Evolutionary conservation across 2,888 invertebrate species (phyloP).

Genomic region (Drosophila nr. fundita): DNA sequence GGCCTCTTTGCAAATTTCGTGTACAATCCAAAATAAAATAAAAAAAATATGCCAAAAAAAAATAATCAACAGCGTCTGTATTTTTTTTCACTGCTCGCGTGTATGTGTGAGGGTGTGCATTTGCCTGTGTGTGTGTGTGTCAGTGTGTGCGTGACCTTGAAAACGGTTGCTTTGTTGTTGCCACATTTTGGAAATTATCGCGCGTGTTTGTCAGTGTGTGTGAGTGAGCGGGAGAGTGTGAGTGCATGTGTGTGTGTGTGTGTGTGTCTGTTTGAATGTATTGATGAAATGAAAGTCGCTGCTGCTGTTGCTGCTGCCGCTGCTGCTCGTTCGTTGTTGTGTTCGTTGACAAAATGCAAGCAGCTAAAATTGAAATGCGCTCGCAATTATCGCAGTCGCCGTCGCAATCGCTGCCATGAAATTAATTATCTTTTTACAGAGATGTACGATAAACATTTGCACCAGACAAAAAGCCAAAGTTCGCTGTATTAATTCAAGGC

Average conservation of each 20-base stretch:
- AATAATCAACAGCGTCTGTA: conserved; percentile 58
- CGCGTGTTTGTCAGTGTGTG: conserved; percentile 50
- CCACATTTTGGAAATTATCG: conserved; percentile 80
- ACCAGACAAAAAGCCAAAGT: conserved; percentile 80
- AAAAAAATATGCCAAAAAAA: conserved; percentile 40
- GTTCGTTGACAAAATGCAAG: conserved; percentile 72
- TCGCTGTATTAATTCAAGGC: conserved; percentile 84
- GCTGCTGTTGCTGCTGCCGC: conserved; percentile 1
- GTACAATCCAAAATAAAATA: conserved; percentile 14
- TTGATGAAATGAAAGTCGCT: conserved; percentile 57
- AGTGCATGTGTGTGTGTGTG: neutral
- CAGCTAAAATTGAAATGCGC: conserved; percentile 71
- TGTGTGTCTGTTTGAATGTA: conserved; percentile 19
- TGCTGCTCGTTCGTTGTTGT: conserved; percentile 30
- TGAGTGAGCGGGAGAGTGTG: neutral
- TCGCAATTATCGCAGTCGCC: conserved; percentile 67
- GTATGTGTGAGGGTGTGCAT: conserved; percentile 3
- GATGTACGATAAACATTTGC: conserved; percentile 79
- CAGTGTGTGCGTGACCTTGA: conserved; percentile 69
- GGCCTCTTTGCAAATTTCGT: conserved; percentile 14
- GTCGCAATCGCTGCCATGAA: conserved; percentile 53
- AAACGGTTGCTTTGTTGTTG: conserved; percentile 81
- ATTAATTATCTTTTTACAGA: conserved; percentile 78
- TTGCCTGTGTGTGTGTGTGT: conserved; percentile 16
- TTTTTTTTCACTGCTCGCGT: conserved; percentile 42